A percentile compares a stretch with the other conserved stretches of the same genome.
These are phyloP conservation scores for Puma concolor DNA, from an alignment of 2,113 vertebrate genomes.

Conservation along the genomic window DNA sequence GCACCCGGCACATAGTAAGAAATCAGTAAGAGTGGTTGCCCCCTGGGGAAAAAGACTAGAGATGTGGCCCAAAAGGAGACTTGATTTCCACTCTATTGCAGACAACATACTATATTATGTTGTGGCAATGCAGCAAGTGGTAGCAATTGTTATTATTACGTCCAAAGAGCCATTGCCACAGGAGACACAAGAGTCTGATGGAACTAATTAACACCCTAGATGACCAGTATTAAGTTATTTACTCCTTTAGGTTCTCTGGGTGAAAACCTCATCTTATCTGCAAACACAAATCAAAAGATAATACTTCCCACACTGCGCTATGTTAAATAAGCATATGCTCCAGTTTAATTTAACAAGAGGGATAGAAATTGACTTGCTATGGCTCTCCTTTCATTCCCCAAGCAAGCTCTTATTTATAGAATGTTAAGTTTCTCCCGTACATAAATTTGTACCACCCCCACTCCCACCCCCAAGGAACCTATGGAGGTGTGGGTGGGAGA, in stretches of 20 bases:
- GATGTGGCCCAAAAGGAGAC: background rate
- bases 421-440: background rate
- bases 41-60: background rate
- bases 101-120: background rate
- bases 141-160: background rate
- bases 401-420: background rate
- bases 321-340: background rate
- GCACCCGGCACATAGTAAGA: background rate
- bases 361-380: background rate
- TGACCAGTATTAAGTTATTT: background rate
- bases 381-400: background rate
- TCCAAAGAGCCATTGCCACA: background rate
- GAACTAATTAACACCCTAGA: background rate
- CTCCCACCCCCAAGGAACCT: background rate
- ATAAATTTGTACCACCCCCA: background rate
- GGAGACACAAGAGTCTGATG: background rate
- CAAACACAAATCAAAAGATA: background rate
- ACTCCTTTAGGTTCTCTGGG: background rate
- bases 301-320: background rate
- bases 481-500: background rate
- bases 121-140: background rate
- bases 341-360: background rate
- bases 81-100: background rate
- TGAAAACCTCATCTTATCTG: conserved; percentile 9
- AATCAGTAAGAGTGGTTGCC: background rate